phyloP scores from a whole-genome alignment of 2,113 vertebrate genomes.

The Hymenochirus boettgeri region DNA sequence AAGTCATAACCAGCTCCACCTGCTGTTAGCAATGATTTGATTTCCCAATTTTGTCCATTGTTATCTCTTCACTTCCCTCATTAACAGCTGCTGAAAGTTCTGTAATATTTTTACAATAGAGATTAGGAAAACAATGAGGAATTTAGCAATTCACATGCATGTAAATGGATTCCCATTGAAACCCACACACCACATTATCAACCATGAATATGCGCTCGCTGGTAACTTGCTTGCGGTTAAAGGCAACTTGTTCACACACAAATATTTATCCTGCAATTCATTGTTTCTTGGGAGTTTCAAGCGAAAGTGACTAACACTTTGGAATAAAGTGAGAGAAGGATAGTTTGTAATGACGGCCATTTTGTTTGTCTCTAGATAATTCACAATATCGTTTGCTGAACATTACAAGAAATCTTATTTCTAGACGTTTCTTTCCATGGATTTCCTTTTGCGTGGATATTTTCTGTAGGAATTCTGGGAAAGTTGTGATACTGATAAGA shows the following conservation, averaged over 20 bases:
- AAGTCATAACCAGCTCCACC: constrained; percentile 5
- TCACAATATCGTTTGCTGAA: too few relatives aligned
- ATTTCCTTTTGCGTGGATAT: too few relatives aligned
- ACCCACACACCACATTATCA: constrained; percentile 51
- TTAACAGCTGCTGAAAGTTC: constrained; percentile 60
- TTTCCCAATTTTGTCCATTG: constrained; percentile 35
- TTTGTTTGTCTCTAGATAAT: too few relatives aligned
- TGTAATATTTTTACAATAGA: constrained; percentile 59
- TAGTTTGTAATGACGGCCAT: too few relatives aligned
- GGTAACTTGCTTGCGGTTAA: constrained; percentile 54
- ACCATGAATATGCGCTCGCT: constrained; percentile 55
- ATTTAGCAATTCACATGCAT: constrained; percentile 56
- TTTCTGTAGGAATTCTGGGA: too few relatives aligned
- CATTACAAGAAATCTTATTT: too few relatives aligned
- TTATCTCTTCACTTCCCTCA: constrained; percentile 55
- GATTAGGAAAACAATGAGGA: constrained; percentile 55
- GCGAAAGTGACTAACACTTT: background rate
- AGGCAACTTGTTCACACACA: constrained; percentile 50
- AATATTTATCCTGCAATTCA: constrained; percentile 44
- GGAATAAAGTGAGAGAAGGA: background rate
- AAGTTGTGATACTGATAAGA: too few relatives aligned
- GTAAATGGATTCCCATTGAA: constrained; percentile 49
- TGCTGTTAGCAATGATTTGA: background rate
- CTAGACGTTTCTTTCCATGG: too few relatives aligned
- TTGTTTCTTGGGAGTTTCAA: constrained; percentile 17